phyloP scores from a whole-genome alignment of 2,888 invertebrate species.

The Saturnia japonica region DNA sequence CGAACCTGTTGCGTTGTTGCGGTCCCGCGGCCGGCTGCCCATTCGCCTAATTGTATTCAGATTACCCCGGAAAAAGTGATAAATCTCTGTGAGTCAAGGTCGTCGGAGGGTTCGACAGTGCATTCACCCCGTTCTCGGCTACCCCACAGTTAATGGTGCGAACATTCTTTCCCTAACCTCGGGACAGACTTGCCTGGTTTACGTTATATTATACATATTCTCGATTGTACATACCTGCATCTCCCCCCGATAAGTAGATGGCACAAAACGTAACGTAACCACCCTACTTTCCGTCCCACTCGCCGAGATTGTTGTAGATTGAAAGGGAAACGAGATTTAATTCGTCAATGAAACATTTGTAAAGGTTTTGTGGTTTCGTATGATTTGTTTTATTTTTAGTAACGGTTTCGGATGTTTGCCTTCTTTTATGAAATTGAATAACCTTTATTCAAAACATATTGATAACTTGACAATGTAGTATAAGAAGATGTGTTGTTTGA shows the following conservation, averaged over 20 bases:
- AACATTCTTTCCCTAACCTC: conserved; percentile 74
- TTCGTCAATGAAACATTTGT: conserved; percentile 44
- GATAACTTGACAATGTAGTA: not conserved
- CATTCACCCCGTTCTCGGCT: conserved; percentile 75
- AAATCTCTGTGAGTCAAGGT: conserved; percentile 78
- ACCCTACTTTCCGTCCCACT: conserved; percentile 43
- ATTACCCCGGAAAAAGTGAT: conserved; percentile 77
- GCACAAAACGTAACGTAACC: conserved; percentile 43
- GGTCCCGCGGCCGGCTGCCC: conserved; percentile 55
- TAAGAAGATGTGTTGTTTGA: not conserved
- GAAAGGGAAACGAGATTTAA: conserved; percentile 47
- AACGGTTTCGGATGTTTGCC: not conserved
- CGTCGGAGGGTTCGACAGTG: conserved; percentile 77
- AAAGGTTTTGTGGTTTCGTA: conserved; percentile 40
- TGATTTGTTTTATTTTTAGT: conserved; percentile 23
- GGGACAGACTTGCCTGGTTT: conserved; percentile 57
- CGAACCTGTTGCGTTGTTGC: conserved; percentile 27
- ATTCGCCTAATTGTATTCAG: conserved; percentile 77
- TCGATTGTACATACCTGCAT: conserved; percentile 47
- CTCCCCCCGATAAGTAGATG: conserved; percentile 45
- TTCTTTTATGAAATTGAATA: not conserved
- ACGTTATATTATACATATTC: conserved; percentile 46
- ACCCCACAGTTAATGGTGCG: conserved; percentile 74
- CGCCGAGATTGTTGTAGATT: conserved; percentile 40
- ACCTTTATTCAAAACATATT: not conserved